These are phyloP conservation scores for Callionymus lyra DNA, from an alignment of 2,113 vertebrate species.

Conservation along the genomic window DNA sequence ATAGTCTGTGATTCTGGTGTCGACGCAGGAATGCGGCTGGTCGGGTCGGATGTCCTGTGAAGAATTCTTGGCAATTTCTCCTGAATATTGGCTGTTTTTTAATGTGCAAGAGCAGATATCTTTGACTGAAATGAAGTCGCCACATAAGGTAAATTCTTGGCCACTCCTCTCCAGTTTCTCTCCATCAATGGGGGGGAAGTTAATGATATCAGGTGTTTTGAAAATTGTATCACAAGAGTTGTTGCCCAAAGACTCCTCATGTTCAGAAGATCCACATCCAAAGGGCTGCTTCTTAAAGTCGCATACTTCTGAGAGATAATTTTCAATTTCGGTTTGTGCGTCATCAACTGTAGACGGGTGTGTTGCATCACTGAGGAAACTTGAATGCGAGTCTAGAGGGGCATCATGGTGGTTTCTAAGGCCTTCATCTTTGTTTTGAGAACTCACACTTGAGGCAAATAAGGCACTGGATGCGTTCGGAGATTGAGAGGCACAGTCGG, in stretches of 20 bases:
- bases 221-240: conserved; percentile 24
- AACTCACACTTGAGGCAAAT: conserved; percentile 8
- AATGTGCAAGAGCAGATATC: conserved; percentile 8
- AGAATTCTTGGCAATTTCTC: not conserved
- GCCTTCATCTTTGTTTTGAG: conserved; percentile 16
- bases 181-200: conserved; percentile 53
- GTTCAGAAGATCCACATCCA: no score
- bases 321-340: conserved; percentile 35
- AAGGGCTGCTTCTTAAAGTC: not conserved
- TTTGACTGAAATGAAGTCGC: conserved; percentile 3
- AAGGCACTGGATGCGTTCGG: conserved; percentile 40
- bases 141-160: conserved; percentile 8
- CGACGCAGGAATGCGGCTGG: no score
- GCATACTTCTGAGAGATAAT: conserved; percentile 8
- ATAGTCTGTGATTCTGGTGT: conserved; percentile 3
- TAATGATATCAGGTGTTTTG: conserved; percentile 53
- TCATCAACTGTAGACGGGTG: conserved; percentile 49
- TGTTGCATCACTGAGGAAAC: conserved; percentile 8
- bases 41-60: no score
- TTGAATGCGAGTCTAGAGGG: conserved; percentile 13
- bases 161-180: conserved; percentile 45
- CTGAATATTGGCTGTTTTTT: not conserved
- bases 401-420: conserved; percentile 13
- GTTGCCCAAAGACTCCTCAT: conserved; percentile 29
- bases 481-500: not conserved